Conservation (phyloP, 2,113 vertebrate species). For the Peromyscus leucopus region DNA sequence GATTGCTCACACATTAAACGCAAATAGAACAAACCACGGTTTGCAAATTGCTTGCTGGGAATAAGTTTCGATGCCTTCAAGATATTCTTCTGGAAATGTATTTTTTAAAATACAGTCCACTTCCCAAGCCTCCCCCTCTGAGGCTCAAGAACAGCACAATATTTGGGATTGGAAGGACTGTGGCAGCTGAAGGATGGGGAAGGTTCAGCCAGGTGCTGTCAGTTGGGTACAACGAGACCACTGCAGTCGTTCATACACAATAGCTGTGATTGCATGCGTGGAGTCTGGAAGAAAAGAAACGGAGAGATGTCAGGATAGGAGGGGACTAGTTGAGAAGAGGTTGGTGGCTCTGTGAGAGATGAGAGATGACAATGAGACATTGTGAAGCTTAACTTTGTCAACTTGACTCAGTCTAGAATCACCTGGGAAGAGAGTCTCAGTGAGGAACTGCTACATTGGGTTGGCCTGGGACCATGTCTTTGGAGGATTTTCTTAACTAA, state of each 20-base stretch:
- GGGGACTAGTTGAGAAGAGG: not conserved
- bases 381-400: not conserved
- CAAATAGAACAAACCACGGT: not conserved
- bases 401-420: not conserved
- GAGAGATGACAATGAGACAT: not conserved
- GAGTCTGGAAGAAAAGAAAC: not conserved
- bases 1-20: not conserved
- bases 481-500: not conserved
- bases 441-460: not conserved
- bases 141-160: not conserved
- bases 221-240: not conserved
- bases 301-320: too few species aligned
- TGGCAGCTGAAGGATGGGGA: not conserved
- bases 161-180: not conserved
- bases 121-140: not conserved
- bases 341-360: not conserved
- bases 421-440: not conserved
- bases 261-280: too few species aligned
- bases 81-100: slow-evolving; percentile 15
- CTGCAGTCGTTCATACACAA: not conserved
- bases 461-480: not conserved
- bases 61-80: not conserved
- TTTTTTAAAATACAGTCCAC: not conserved
- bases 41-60: not conserved
- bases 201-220: too few species aligned